These are phyloP conservation scores for Zaprionus capensis DNA, from an alignment of 1,140 invertebrate species.

Conservation along the genomic window DNA sequence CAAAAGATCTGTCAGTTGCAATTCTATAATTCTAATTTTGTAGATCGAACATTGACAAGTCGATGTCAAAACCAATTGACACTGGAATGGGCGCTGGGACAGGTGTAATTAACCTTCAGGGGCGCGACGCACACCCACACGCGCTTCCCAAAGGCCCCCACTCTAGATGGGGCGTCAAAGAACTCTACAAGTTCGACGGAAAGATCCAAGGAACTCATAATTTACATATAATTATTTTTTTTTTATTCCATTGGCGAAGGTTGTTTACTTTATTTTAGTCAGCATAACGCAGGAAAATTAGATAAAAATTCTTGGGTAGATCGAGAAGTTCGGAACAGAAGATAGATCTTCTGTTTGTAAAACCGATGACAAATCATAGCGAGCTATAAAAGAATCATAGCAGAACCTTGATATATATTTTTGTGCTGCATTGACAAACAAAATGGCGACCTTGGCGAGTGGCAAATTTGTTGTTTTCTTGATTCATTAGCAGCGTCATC, in stretches of 20 bases:
- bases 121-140: not conserved
- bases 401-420: constrained; percentile 71
- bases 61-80: constrained; percentile 66
- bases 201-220: constrained; percentile 60
- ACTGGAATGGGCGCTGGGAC: constrained; percentile 51
- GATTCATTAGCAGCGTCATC: constrained; percentile 74
- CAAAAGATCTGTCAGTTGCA: constrained; percentile 32
- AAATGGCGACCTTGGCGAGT: constrained; percentile 62
- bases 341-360: not conserved
- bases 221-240: constrained; percentile 57
- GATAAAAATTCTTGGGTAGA: constrained; percentile 12
- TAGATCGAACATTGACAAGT: constrained; percentile 52
- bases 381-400: constrained; percentile 47
- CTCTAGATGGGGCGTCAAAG: constrained; percentile 35
- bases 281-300: constrained; percentile 37
- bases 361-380: constrained; percentile 45
- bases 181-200: constrained; percentile 61
- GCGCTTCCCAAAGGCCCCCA: not conserved
- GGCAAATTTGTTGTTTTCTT: constrained; percentile 54
- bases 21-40: constrained; percentile 29
- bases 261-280: constrained; percentile 38
- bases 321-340: constrained; percentile 27
- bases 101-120: constrained; percentile 74
- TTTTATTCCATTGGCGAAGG: constrained; percentile 54
- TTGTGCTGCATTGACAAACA: constrained; percentile 59